Base-by-base conservation (phyloP, 2,113 vertebrate genomes). In the Uria aalge region DNA sequence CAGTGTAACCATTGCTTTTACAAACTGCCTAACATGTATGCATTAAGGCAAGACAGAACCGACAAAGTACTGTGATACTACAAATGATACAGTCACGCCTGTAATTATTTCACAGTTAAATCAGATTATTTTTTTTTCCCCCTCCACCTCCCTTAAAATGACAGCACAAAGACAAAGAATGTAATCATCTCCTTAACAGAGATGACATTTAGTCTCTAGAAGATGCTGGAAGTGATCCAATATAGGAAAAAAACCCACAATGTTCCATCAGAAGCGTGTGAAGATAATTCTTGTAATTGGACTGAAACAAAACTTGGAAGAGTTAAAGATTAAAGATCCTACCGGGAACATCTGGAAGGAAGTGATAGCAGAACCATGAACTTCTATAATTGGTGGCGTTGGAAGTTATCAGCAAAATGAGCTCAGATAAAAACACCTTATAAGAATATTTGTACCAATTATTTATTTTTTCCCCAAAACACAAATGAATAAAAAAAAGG, bases 391-490 rank as follows among this genome's bases (percentile, higher is more conserved):
- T 64, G 86, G 91, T 82, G 47, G 88, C 76, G 91, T 91, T 78
- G 81, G 94, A 89, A 72, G 80, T 92, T 62, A 89, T 64, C 91
- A 69, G 76, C 90, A 97, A 96, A 95, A 97, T 47, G 20, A 98
- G 96, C 92, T 97, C 96, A 95, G 97, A 98, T 94, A 98, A 97
- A 97, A 97, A 98, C 96, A 96, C 94, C 72, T 98, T 97, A 85
- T 97, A 97, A 97, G 97, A 94, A 97, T 88, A 97, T 94, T 98
- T 98, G 97, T 98, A 97, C 97, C 97, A 97, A 97, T 96, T 94
- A 98, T 97, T 98, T 98, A 97, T 97, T 98, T 95, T 94, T 92
- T 76, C 96, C 93, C 82, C 78, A 88, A 94, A 96, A 96, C 91
- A 97, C 92, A 97, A 97, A 92, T 90, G 71, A 97, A 96, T 98